These are phyloP conservation scores for Vireo griseus DNA, from an alignment of 2,797 vertebrate species.

Conservation along the genomic window DNA sequence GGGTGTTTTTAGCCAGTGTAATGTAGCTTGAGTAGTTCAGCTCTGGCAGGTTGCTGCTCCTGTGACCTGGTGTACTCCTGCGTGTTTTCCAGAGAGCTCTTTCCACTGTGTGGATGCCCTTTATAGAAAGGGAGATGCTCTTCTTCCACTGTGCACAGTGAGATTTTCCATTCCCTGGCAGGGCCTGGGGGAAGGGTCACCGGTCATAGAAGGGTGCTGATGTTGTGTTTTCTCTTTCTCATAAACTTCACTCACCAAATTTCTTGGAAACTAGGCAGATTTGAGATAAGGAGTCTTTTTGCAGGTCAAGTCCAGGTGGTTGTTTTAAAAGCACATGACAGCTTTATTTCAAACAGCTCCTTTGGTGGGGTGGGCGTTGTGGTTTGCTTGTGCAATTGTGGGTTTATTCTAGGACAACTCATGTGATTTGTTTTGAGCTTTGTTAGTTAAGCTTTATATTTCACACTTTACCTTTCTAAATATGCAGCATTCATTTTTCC, in stretches of 20 bases:
- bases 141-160: background rate
- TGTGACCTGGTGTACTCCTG: background rate
- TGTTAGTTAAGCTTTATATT: background rate
- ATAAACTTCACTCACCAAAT: background rate
- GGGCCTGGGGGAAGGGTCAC: background rate
- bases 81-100: background rate
- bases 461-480: background rate
- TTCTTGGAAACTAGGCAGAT: background rate
- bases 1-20: background rate
- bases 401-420: background rate
- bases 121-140: background rate
- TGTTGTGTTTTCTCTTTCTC: background rate
- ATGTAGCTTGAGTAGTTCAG: background rate
- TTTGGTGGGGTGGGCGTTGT: background rate
- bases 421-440: background rate
- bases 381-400: background rate
- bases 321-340: background rate
- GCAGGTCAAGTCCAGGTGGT: background rate
- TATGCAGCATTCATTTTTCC: background rate
- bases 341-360: background rate
- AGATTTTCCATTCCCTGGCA: background rate
- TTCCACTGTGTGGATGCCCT: background rate
- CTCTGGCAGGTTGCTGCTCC: background rate
- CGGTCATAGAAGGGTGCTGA: background rate
- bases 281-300: background rate